Percentiles rank a stretch among this genome's conserved stretches.
Evolutionary conservation across 2,797 vertebrate species (phyloP).

Genomic region (Neosilurus mollespiculum): DNA sequence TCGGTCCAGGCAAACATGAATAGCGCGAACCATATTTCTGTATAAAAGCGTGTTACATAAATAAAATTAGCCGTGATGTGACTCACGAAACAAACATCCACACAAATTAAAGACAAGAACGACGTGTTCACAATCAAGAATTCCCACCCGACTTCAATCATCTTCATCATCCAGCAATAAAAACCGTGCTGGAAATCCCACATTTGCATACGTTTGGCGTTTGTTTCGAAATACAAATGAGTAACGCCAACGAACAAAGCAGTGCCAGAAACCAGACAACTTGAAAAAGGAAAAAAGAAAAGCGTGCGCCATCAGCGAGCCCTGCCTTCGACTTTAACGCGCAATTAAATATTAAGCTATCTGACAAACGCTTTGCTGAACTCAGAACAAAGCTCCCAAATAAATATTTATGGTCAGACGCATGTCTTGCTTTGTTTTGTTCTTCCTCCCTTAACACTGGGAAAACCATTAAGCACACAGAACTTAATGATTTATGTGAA

Average conservation of each 20-base stretch:
- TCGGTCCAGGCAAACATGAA: neutral
- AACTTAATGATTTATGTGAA: conserved; percentile 63
- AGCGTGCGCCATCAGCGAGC: neutral
- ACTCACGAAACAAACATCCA: neutral
- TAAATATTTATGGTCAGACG: conserved; percentile 61
- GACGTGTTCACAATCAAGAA: conserved; percentile 1
- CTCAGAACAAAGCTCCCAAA: conserved; percentile 58
- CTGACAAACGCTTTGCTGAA: conserved; percentile 48
- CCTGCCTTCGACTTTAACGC: conserved; percentile 38
- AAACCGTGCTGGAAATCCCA: neutral
- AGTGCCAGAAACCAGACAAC: conserved; percentile 13
- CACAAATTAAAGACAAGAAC: neutral
- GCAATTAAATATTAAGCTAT: conserved; percentile 51
- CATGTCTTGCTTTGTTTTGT: conserved; percentile 57
- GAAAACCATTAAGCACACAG: conserved; percentile 61
- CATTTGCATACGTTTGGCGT: neutral
- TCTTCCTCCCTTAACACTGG: conserved; percentile 55
- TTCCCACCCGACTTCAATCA: neutral
- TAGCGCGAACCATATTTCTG: neutral
- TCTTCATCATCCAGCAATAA: neutral
- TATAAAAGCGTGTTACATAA: no score
- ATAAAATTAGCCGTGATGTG: neutral
- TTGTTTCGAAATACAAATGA: conserved; percentile 4
- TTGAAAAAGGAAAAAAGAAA: conserved; percentile 5
- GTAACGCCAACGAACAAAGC: neutral